A percentile compares a stretch with the other conserved stretches of the same genome.
Conservation (phyloP, 2,888 invertebrate species). For the Mythimna vitellina region DNA sequence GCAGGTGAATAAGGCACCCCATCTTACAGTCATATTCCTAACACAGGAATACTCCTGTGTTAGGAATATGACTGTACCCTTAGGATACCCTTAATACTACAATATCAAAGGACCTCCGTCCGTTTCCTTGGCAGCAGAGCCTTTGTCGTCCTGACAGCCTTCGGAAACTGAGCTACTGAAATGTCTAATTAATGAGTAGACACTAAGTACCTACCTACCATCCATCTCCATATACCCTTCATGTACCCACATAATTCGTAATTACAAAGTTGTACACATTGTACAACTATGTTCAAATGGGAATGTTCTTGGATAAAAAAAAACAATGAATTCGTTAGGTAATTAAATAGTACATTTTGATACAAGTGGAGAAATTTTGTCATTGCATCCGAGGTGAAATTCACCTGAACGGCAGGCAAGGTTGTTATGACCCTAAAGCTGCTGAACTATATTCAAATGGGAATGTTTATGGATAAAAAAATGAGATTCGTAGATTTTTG, state of each 20-base stretch:
- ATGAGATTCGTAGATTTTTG: too few species aligned
- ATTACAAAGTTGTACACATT: slow-evolving; percentile 15
- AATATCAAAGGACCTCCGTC: slow-evolving; percentile 21
- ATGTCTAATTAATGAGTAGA: slow-evolving; percentile 31
- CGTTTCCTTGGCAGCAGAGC: slow-evolving; percentile 22
- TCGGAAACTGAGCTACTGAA: slow-evolving; percentile 18
- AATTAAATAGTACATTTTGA: too few species aligned
- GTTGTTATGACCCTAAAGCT: too few species aligned
- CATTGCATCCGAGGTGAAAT: too few species aligned
- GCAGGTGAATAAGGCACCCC: not conserved
- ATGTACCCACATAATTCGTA: not conserved
- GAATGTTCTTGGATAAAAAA: not conserved
- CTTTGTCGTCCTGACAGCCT: slow-evolving; percentile 33
- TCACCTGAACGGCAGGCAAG: too few species aligned
- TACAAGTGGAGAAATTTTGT: too few species aligned
- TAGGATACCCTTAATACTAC: slow-evolving; percentile 1
- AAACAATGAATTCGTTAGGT: too few species aligned
- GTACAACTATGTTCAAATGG: not conserved
- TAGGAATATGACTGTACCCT: too few species aligned
- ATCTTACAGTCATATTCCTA: not conserved
- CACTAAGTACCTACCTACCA: not conserved
- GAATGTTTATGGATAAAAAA: too few species aligned
- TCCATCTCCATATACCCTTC: slow-evolving; percentile 1
- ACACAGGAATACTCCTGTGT: slow-evolving; percentile 5
- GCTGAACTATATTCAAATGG: too few species aligned